Conservation (phyloP, 2,797 vertebrate genomes). For the Typhlichthys eigenmanni region DNA sequence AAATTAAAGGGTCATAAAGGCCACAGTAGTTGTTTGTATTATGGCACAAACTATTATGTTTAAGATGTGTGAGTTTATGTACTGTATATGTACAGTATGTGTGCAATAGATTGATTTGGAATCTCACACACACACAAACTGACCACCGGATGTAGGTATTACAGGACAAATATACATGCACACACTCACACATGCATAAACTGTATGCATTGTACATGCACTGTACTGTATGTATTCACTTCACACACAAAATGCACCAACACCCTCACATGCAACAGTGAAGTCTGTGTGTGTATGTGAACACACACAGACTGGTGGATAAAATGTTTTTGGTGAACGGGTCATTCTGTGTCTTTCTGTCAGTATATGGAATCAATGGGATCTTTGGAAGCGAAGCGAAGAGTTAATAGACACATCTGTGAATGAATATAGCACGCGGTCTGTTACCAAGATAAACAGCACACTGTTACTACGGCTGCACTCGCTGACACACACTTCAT, state of each 20-base stretch:
- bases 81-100: too few relatives aligned
- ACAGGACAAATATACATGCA: too few relatives aligned
- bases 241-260: too few relatives aligned
- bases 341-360: slow-evolving; percentile 23
- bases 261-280: too few relatives aligned
- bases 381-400: slow-evolving; percentile 37
- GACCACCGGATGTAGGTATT: neutral
- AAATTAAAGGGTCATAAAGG: too few relatives aligned
- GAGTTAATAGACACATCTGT: slow-evolving; percentile 67
- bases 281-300: neutral
- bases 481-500: slow-evolving; percentile 22
- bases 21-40: too few relatives aligned
- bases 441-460: slow-evolving; percentile 66
- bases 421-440: slow-evolving; percentile 51
- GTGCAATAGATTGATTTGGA: neutral
- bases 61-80: too few relatives aligned
- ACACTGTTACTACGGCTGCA: slow-evolving; percentile 33
- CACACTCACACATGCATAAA: too few relatives aligned
- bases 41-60: too few relatives aligned
- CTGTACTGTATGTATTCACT: too few relatives aligned
- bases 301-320: slow-evolving; percentile 5
- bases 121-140: neutral
- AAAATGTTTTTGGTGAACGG: slow-evolving; percentile 27
- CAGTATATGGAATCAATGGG: slow-evolving; percentile 43
- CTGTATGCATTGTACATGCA: too few relatives aligned